Base-by-base conservation (phyloP, 2,888 invertebrate species). In the Eupithecia abbreviata region DNA sequence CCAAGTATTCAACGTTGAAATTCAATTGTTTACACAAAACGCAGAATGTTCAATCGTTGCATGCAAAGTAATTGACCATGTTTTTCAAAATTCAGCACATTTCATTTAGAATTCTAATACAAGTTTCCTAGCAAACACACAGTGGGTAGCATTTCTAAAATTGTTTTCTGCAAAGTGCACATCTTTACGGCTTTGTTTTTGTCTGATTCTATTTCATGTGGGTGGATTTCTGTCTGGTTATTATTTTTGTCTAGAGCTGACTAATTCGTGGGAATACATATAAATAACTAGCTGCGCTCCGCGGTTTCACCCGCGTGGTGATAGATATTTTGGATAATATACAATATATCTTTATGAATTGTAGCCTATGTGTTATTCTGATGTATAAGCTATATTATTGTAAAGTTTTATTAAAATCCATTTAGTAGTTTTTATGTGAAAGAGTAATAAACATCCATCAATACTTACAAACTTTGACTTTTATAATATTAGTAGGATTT, bases 131-230 rank as follows among this genome's bases (percentile, higher is more conserved):
- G 66, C 62, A 66, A 66, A 66, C 15, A 15, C 7, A 66, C 1
- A 47, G 47, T 9, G 10, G 47, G 47, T 10, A 47, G 47, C 66
- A 66, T 66, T 42, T 66, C 42, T 66, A 15, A 66, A 66, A 30
- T 66, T 42, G 66, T 66, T 66, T 42, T 42, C 12, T 42, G 42
- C 66, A 6, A 42, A 42, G 42, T 66, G 66, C 66, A 42, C 15
- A 42, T 42, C 42, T 66, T 66, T 66, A 66, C 42, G 15, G 66
- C 42, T 66, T 66, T 66, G 66, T 66, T 66, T 66, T 42, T 66
- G 42, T 66, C 42, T 42, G 15, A 42, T 66, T 7, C 4, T 12
- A 62, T 62, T 42, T 42, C 15, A 66, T 66, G 1, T 18, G 30
- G 62, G 15, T 66, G 5, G 66, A 65, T 12, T 65, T 42, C 5